These are phyloP conservation scores for Anser brachyrhynchus DNA, from an alignment of 2,113 vertebrate species.

Conservation along the genomic window DNA sequence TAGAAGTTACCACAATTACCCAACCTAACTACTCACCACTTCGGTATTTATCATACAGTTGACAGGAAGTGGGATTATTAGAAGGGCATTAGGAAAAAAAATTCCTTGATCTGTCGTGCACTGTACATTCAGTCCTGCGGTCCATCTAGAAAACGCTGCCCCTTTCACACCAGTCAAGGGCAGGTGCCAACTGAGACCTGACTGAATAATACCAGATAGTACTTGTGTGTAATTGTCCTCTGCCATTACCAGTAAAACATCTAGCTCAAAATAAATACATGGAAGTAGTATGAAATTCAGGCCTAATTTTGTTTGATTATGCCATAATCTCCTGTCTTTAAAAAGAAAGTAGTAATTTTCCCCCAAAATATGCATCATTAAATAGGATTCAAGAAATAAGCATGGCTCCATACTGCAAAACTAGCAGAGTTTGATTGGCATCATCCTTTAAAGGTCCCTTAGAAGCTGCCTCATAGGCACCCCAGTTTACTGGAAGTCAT, in stretches of 20 bases:
- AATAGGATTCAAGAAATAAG: background rate
- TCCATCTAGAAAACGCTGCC: background rate
- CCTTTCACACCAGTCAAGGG: background rate
- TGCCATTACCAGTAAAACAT: background rate
- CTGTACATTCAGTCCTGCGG: background rate
- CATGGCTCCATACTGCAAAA: background rate
- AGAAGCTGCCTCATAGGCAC: background rate
- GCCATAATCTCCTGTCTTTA: background rate
- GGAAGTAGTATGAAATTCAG: background rate
- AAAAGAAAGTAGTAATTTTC: background rate
- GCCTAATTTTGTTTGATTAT: background rate
- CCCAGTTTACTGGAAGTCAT: background rate
- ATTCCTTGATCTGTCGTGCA: background rate
- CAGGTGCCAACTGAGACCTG: background rate
- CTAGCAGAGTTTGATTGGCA: background rate
- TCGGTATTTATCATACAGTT: background rate
- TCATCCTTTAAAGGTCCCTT: background rate
- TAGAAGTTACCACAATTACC: background rate
- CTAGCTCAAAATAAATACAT: background rate
- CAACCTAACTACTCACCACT: background rate
- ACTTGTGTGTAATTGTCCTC: background rate
- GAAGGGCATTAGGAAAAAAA: background rate
- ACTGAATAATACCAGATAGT: background rate
- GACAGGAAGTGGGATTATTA: background rate
- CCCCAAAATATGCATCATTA: background rate